phyloP scores from a whole-genome alignment of 2,888 invertebrate genomes.

The Zhuqinia jingwanae region DNA sequence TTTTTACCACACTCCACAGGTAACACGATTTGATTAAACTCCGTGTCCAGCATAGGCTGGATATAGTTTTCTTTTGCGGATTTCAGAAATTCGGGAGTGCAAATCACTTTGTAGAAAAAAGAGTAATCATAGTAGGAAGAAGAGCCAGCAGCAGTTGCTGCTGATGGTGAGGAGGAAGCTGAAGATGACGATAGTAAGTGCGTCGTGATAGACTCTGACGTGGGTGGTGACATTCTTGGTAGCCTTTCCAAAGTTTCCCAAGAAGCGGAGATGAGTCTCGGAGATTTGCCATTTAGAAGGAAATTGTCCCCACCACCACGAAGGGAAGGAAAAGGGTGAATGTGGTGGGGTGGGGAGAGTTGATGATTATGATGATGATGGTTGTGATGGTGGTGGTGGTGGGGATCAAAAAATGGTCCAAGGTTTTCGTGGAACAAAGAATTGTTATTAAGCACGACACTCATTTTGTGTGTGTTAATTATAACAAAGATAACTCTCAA shows the following conservation, averaged over 20 bases:
- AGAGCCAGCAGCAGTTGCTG: conserved; percentile 34
- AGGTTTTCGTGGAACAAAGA: conserved; percentile 54
- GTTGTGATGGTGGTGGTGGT: background rate
- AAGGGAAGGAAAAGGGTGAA: conserved; percentile 48
- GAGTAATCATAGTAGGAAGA: conserved; percentile 47
- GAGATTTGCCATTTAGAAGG: conserved; percentile 55
- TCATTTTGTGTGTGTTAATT: too few species aligned
- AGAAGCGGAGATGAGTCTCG: conserved; percentile 60
- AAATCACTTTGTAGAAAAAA: conserved; percentile 63
- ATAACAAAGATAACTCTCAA: background rate
- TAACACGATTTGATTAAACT: conserved; percentile 73
- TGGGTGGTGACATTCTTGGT: conserved; percentile 72
- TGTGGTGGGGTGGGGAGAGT: conserved; percentile 3
- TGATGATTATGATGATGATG: background rate
- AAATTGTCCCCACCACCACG: conserved; percentile 37
- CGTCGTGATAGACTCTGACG: conserved; percentile 72
- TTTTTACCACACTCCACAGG: conserved; percentile 79
- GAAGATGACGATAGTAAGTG: conserved; percentile 60
- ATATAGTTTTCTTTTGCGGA: conserved; percentile 75
- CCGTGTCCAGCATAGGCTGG: conserved; percentile 73
- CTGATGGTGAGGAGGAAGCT: conserved; percentile 31
- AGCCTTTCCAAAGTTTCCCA: conserved; percentile 64
- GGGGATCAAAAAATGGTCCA: conserved; percentile 27
- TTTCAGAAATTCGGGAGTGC: conserved; percentile 70
- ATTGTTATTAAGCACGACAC: conserved; percentile 54